Conservation (phyloP, 1,140 invertebrate genomes). For the Atta texana region DNA sequence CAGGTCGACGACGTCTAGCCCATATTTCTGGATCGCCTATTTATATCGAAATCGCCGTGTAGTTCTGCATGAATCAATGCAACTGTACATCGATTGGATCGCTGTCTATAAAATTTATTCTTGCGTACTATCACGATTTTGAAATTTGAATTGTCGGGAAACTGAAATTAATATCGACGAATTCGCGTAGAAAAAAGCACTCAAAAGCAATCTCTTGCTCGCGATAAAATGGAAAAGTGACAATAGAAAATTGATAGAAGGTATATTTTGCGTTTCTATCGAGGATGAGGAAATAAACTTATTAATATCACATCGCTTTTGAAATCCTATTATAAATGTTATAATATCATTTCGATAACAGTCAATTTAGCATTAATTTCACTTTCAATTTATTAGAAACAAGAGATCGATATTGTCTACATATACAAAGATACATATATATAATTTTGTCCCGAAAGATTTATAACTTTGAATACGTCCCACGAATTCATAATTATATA, state of each 20-base stretch:
- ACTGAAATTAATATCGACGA: not conserved
- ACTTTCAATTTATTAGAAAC: not conserved
- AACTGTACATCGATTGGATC: slow-evolving; percentile 17
- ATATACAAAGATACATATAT: not conserved
- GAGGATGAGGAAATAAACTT: not conserved
- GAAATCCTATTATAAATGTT: not conserved
- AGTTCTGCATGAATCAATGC: slow-evolving; percentile 25
- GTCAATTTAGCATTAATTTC: slow-evolving; percentile 15
- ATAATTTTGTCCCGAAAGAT: not conserved
- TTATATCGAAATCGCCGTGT: slow-evolving; percentile 29
- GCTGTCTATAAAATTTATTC: slow-evolving; percentile 40
- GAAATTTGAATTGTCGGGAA: not conserved
- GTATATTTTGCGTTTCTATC: not conserved
- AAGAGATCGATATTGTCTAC: not conserved
- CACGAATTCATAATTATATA: not conserved
- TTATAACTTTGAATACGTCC: not conserved
- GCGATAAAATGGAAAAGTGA: not conserved
- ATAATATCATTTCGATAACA: slow-evolving; percentile 16
- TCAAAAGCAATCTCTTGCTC: not conserved
- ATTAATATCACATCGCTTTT: not conserved
- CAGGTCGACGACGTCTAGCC: slow-evolving; percentile 50
- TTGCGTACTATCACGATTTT: not conserved
- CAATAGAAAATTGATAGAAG: not conserved
- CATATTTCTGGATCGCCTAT: slow-evolving; percentile 50
- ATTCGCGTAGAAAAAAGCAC: not conserved